A percentile compares a stretch with the other conserved stretches of the same genome.
Evolutionary conservation across 2,888 invertebrate genomes (phyloP).

Genomic region (Cataglyphis cursor): DNA sequence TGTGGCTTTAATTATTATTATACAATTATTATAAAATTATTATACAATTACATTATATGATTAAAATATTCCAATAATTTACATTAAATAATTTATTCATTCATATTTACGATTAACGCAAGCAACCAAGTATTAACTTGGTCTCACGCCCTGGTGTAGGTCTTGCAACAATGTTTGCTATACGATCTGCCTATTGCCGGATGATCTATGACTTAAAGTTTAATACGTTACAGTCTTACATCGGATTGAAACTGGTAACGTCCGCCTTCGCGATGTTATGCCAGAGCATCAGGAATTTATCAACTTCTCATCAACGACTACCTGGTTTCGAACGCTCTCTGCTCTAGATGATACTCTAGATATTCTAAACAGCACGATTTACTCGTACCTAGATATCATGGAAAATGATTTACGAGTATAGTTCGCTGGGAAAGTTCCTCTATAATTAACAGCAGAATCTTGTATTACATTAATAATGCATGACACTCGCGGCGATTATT

Average conservation of each 20-base stretch:
- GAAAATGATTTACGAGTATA: conserved; percentile 49
- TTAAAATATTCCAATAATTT: not conserved
- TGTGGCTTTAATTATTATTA: not conserved
- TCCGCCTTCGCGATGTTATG: conserved; percentile 15
- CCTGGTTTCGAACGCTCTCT: conserved; percentile 13
- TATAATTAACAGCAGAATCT: conserved; percentile 35
- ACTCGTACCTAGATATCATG: conserved; percentile 17
- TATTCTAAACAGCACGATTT: conserved; percentile 5
- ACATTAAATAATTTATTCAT: conserved; percentile 3
- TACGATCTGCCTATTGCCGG: conserved; percentile 34
- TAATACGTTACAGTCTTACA: conserved; percentile 20
- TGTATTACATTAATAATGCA: conserved; percentile 42
- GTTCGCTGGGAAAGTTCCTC: conserved; percentile 25
- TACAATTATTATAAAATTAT: not conserved
- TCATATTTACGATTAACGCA: not conserved
- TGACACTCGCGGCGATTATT: conserved; percentile 19
- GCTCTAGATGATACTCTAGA: conserved; percentile 37
- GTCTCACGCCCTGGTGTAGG: conserved; percentile 30
- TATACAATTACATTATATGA: not conserved
- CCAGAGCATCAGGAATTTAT: conserved; percentile 32
- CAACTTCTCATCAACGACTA: conserved; percentile 50
- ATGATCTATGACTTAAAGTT: conserved; percentile 50
- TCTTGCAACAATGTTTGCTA: conserved; percentile 26
- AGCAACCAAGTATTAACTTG: not conserved
- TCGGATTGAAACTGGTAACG: conserved; percentile 30